Conservation (phyloP, 2,113 vertebrate species). For the Phylloscopus whistleri region DNA sequence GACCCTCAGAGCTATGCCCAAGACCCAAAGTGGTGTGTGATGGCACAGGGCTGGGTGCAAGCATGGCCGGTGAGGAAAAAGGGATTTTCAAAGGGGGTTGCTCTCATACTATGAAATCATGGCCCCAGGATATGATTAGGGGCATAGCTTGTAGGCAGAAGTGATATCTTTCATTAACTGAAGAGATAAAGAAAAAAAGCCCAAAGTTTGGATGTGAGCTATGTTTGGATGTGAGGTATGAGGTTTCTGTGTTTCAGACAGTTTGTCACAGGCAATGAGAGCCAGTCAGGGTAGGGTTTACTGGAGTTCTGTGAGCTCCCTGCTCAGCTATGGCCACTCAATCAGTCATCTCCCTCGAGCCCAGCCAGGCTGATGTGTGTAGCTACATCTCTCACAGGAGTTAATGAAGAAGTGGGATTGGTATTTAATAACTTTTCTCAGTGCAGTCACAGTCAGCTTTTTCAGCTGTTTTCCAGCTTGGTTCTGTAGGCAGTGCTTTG, state of each 20-base stretch:
- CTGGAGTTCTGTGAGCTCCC: not conserved
- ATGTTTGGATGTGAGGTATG: not conserved
- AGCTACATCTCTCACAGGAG: not conserved
- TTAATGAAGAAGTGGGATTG: not conserved
- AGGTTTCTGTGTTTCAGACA: not conserved
- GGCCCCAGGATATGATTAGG: not conserved
- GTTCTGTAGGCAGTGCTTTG: not conserved
- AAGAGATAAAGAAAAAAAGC: not conserved
- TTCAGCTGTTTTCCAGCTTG: not conserved
- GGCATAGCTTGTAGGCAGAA: not conserved
- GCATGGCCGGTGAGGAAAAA: not conserved
- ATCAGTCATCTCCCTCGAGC: accelerated
- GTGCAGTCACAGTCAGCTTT: not conserved
- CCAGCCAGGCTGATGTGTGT: not conserved
- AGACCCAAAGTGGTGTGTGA: not conserved
- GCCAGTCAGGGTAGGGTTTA: not conserved
- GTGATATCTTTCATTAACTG: not conserved
- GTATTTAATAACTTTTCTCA: not conserved
- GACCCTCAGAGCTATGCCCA: not conserved
- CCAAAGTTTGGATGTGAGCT: not conserved
- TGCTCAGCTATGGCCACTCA: not conserved
- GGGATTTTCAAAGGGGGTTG: not conserved
- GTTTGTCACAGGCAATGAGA: not conserved
- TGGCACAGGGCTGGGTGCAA: not conserved
- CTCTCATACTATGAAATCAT: not conserved